Percentiles rank a stretch among this genome's conserved stretches.
These are phyloP conservation scores for Zaprionus africanus DNA, from an alignment of 1,140 invertebrate species.

Conservation along the genomic window DNA sequence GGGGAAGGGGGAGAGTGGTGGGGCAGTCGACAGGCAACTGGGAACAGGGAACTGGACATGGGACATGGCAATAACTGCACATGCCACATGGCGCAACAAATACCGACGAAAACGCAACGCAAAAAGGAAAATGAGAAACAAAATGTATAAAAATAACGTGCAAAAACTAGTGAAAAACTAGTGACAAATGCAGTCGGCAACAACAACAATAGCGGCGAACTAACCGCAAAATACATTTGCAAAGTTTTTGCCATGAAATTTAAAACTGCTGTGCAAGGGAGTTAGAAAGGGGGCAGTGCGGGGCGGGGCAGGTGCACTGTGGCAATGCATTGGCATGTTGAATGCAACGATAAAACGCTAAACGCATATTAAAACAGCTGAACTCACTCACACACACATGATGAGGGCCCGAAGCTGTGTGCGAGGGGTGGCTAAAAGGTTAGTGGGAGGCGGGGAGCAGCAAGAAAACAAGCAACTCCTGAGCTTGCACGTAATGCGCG, in stretches of 20 bases:
- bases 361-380: slow-evolving; percentile 73
- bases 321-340: slow-evolving; percentile 64
- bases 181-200: slow-evolving; percentile 46
- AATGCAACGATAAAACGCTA: slow-evolving; percentile 62
- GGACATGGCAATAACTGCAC: slow-evolving; percentile 47
- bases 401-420: slow-evolving; percentile 35
- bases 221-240: slow-evolving; percentile 62
- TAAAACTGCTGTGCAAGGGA: slow-evolving; percentile 23
- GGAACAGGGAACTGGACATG: slow-evolving; percentile 16
- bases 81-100: slow-evolving; percentile 50
- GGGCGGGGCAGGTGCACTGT: slow-evolving; percentile 30
- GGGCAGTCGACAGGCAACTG: slow-evolving; percentile 15
- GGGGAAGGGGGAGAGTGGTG: fast-evolving
- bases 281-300: background rate
- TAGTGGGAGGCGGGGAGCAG: too few relatives aligned
- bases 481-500: slow-evolving; percentile 55
- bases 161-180: slow-evolving; percentile 28
- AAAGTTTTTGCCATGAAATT: slow-evolving; percentile 56
- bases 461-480: slow-evolving; percentile 23
- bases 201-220: slow-evolving; percentile 26
- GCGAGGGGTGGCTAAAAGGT: background rate
- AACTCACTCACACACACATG: slow-evolving; percentile 7
- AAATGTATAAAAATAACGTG: slow-evolving; percentile 35
- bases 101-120: slow-evolving; percentile 35
- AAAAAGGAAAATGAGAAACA: slow-evolving; percentile 45